Evolutionary conservation across 2,888 invertebrate species (phyloP), one percentile per base, ranked within the genome.

Genomic region (Sesia bembeciformis): DNA sequence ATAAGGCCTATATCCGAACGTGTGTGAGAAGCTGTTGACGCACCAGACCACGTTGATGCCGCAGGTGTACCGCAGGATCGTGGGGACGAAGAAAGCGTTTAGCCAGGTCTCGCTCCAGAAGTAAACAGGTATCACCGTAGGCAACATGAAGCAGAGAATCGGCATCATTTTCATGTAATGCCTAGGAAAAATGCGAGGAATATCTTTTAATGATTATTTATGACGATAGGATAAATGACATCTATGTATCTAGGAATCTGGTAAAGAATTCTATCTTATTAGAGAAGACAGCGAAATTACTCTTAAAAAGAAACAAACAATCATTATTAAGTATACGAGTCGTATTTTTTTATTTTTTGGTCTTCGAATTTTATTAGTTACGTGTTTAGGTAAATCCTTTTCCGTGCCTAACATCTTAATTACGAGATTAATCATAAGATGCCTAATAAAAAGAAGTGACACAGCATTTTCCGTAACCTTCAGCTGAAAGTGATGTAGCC

Each of bases 1-100:
- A 78, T 97, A 98, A 3, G 98, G 97, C 68, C 93, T 94, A 76
- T 92, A 94, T 61, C 98, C 98, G 88, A 94, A 97, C 66, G 94
- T 93, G 75, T 98, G 98, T 0, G 98, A 97, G 3, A 95, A 96
- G 67, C 96, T 97, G 83, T 98, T 98, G 4, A 98, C 96, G 61
- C 96, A 88, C 98, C 98, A 98, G 0, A 98, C 98, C 42, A 93
- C 90, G 76, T 98, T 94, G 63, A 98, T 91, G 0, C 94, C 92
- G 40, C 93, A 64, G 0, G 93, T 92, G 79, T 97, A 98, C 53
- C 97, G 92, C 55, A 95, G 83, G 56, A 97, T 88, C 2, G 93
- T 93, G 42, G 93, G 91, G 39, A 94, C 90, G 75, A 95, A 94
- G 92, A 95, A 97, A 2, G 96, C 91, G 54, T 92, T 92, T 68